phyloP scores from a whole-genome alignment of 2,797 vertebrate genomes.

The Tapera naevia region DNA sequence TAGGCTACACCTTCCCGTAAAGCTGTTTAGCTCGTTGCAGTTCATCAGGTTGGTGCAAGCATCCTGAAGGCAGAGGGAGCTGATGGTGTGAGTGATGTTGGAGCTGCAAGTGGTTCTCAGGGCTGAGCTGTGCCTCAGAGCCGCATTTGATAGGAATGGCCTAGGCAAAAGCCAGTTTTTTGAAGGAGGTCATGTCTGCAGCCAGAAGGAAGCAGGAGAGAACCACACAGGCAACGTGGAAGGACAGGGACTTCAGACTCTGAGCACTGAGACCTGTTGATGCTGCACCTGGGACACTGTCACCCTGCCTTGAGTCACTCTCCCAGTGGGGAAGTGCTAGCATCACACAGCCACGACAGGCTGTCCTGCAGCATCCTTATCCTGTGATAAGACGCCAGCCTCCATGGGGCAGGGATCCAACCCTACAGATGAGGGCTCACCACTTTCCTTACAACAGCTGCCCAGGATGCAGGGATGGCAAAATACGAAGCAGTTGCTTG shows the following conservation, averaged over 20 bases:
- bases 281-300: neutral
- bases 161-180: neutral
- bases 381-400: neutral
- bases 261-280: neutral
- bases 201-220: neutral
- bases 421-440: fast-evolving
- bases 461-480: neutral
- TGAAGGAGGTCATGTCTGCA: fast-evolving
- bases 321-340: neutral
- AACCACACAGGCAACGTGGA: fast-evolving
- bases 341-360: neutral
- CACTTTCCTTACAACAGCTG: neutral
- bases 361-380: neutral
- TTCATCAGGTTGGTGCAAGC: neutral
- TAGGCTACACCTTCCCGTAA: neutral
- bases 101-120: neutral
- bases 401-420: neutral
- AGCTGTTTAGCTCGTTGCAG: neutral
- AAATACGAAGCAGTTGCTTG: neutral
- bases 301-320: fast-evolving
- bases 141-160: neutral
- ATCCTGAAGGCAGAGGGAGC: neutral
- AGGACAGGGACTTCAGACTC: neutral
- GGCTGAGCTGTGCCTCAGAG: neutral
- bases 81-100: neutral